phyloP scores from a whole-genome alignment of 2,888 invertebrate genomes.

The Coelinius sp. region DNA sequence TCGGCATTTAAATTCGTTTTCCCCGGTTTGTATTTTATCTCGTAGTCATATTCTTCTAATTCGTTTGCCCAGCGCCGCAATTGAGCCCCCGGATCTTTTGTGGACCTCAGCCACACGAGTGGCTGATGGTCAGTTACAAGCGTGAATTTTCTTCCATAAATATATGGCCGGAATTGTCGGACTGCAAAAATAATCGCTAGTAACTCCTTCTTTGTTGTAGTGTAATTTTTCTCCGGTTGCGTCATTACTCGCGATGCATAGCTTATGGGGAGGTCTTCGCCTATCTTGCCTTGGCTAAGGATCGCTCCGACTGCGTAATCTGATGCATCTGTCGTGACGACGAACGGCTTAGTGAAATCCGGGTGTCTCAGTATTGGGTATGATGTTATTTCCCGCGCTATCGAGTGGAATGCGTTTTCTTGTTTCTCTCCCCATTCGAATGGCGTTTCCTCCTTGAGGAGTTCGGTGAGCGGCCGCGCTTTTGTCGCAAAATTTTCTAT shows the following conservation, averaged over 20 bases:
- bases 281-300: conserved; percentile 56
- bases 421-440: background rate
- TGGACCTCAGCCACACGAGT: background rate
- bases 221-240: conserved; percentile 52
- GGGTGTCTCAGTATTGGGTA: conserved; percentile 49
- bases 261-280: conserved; percentile 59
- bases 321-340: conserved; percentile 56
- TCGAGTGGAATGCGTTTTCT: background rate
- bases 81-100: background rate
- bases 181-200: conserved; percentile 56
- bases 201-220: conserved; percentile 58
- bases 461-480: background rate
- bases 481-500: conserved; percentile 1
- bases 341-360: conserved; percentile 54
- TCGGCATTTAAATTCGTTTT: background rate
- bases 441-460: background rate
- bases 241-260: conserved; percentile 57
- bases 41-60: background rate
- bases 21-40: background rate
- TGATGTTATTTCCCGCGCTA: background rate
- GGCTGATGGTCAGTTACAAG: conserved; percentile 57
- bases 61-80: background rate
- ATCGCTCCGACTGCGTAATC: conserved; percentile 56
- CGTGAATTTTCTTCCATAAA: conserved; percentile 55
- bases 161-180: conserved; percentile 56